Conservation (phyloP, 2,888 invertebrate species). For the Eurois occulta region DNA sequence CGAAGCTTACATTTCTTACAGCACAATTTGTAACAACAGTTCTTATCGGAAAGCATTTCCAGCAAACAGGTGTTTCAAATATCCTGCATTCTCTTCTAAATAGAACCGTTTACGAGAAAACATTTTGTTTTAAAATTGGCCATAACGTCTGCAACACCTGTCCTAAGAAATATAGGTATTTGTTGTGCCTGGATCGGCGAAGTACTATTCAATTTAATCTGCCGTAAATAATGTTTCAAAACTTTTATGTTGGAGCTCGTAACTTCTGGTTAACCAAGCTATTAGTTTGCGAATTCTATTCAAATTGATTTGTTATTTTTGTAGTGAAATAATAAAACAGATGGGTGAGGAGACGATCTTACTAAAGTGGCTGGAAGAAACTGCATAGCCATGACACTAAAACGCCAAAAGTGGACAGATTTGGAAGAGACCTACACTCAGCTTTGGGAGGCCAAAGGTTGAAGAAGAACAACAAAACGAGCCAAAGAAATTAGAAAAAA, state of each 20-base stretch:
- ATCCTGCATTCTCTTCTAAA: constrained; percentile 23
- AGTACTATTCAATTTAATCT: constrained; percentile 9
- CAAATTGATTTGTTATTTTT: constrained; percentile 4
- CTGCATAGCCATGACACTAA: too few relatives aligned
- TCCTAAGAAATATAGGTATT: constrained; percentile 27
- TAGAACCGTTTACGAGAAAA: constrained; percentile 26
- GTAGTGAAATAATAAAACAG: not conserved
- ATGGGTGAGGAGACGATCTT: too few relatives aligned
- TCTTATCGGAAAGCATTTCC: constrained; percentile 34
- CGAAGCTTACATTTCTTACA: not conserved
- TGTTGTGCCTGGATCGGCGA: constrained; percentile 1
- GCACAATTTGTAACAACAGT: constrained; percentile 26
- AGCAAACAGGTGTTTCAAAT: constrained; percentile 41
- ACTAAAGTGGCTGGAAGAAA: too few relatives aligned
- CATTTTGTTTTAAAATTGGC: constrained; percentile 36
- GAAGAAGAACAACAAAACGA: not conserved
- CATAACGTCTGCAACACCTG: constrained; percentile 33
- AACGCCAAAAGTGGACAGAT: too few relatives aligned
- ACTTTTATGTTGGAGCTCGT: not conserved
- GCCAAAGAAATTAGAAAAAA: too few relatives aligned
- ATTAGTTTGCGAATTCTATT: not conserved
- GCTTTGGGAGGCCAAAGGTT: too few relatives aligned
- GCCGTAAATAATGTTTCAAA: constrained; percentile 1
- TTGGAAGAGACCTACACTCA: too few relatives aligned
- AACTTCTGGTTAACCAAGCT: not conserved